Base-by-base conservation (phyloP, 1,140 invertebrate species). In the Conus betulinus region DNA sequence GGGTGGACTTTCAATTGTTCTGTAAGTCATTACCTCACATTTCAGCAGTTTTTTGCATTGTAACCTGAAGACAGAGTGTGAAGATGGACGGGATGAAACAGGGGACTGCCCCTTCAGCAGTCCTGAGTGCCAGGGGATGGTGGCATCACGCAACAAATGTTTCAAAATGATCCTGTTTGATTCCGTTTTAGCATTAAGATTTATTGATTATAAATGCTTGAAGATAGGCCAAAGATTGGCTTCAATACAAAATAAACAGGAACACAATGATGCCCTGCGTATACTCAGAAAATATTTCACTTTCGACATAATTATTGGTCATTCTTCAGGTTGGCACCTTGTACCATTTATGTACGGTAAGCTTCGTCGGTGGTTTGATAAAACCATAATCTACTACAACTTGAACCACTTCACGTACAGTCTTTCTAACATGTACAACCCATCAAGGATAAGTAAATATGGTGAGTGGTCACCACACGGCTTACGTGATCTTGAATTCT, bases 31-130 rank as follows among this genome's bases (percentile, higher is more conserved):
- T 84, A 84, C 25, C 7, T 23, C 20, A 27, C 7, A 6, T 84
- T 84, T 63, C 39, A 63, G 27, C 53, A 60, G 0, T 52, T 53
- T n/a, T 55, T 55, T 84, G 13, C 39, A 84, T 8, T n/a, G 83
- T 63, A 84, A 84, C n/a, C 55, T 84, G 83, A 52, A 84, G 83
- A 8, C 57, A 60, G 83, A 84, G 55, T 84, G 83, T 39, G 4
- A 84, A 13, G 83, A 52, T 25, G 83, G 52, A 63, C 53, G 53
- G 53, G 83, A 84, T n/a, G 83, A 84, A 63, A 25, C 39, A 27
- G 17, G 13, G 1, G 55, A 84, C 55, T 84, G 83, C 60, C 83
- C 83, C 83, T 84, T 60, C 83, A 84, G 83, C 83, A 63, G 83
- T 25, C 52, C 83, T 15, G 7, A 17, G 17, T 84, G 83, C n/a